Evolutionary conservation across 2,797 vertebrate species (phyloP).

Genomic region (Protosalanx chinensis): DNA sequence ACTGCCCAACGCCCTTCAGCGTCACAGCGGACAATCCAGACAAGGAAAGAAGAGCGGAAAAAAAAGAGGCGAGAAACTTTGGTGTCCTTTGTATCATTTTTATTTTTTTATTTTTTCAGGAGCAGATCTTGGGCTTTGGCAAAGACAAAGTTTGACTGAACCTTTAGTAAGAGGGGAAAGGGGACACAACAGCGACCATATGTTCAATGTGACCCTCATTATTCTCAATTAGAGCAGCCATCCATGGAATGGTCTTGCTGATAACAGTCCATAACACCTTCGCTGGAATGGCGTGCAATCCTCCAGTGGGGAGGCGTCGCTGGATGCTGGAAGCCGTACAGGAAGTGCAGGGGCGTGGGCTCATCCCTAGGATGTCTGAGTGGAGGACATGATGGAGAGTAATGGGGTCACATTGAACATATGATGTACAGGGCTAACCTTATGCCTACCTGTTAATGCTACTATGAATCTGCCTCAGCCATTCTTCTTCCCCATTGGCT

Average conservation of each 20-base stretch:
- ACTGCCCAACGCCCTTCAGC: constrained; percentile 65
- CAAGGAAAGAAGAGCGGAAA: constrained; percentile 34
- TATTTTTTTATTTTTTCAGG: constrained; percentile 12
- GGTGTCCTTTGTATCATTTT: constrained; percentile 52
- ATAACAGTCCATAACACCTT: constrained; percentile 81
- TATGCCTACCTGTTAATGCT: constrained; percentile 61
- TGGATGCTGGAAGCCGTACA: constrained; percentile 68
- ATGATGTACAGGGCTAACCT: constrained; percentile 69
- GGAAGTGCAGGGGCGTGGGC: constrained; percentile 60
- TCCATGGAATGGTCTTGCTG: constrained; percentile 83
- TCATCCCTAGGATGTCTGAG: constrained; percentile 67
- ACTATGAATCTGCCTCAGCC: constrained; percentile 61
- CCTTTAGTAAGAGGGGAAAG: constrained; percentile 71
- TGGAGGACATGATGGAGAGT: constrained; percentile 74
- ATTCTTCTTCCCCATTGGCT: constrained; percentile 53
- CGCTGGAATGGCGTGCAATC: constrained; percentile 64
- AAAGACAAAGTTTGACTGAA: constrained; percentile 73
- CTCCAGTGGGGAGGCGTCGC: constrained; percentile 59
- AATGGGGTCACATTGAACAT: constrained; percentile 79
- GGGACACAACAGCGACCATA: constrained; percentile 83
- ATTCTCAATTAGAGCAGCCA: constrained; percentile 88
- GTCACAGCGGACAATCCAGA: constrained; percentile 57
- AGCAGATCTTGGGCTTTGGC: constrained; percentile 58
- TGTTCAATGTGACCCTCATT: constrained; percentile 89
- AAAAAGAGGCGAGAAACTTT: constrained; percentile 54